Evolutionary conservation across 1,140 invertebrate species (phyloP).

Genomic region (Aphis gossypii): DNA sequence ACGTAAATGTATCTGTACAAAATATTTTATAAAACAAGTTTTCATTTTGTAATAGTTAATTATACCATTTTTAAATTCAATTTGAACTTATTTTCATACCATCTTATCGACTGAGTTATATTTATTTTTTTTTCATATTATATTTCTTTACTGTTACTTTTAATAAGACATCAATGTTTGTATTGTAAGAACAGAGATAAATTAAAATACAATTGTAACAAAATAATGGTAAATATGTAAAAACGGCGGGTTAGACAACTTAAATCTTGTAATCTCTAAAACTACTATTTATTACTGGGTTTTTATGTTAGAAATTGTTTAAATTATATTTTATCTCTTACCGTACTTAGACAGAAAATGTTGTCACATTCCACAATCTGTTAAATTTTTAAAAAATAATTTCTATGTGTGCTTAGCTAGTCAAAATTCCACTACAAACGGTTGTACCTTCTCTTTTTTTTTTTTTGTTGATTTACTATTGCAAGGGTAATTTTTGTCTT

Average conservation of each 20-base stretch:
- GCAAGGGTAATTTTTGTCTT: background rate
- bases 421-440: background rate
- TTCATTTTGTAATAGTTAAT: conserved; percentile 10
- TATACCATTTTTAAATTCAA: conserved; percentile 6
- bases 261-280: background rate
- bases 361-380: conserved; percentile 28
- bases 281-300: background rate
- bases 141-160: conserved; percentile 15
- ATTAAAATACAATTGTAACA: background rate
- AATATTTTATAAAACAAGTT: conserved; percentile 20
- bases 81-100: background rate
- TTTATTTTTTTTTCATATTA: conserved; percentile 14
- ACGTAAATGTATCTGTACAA: conserved; percentile 2
- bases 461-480: background rate
- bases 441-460: background rate
- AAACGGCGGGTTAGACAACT: background rate
- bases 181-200: background rate
- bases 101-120: background rate
- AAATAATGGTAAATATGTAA: background rate
- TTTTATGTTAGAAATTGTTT: background rate
- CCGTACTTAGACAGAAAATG: background rate
- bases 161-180: background rate
- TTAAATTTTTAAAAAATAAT: background rate
- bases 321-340: background rate
- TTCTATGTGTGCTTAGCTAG: conserved; percentile 22